Evolutionary conservation across 2,797 vertebrate species (phyloP).

Genomic region (Brachyrhaphis roseni): DNA sequence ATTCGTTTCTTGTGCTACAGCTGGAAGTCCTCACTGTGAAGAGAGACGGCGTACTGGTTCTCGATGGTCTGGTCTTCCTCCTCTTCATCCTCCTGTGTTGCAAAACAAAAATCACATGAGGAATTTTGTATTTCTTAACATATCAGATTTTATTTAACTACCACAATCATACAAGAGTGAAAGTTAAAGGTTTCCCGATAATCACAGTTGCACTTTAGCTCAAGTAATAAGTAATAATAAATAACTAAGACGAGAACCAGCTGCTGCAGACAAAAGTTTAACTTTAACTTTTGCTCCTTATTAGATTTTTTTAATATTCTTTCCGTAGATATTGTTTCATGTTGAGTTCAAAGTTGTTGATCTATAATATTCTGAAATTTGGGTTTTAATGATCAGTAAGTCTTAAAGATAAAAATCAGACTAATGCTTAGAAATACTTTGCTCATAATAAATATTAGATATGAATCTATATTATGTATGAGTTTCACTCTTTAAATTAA

Average conservation of each 20-base stretch:
- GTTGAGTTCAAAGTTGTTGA: background rate
- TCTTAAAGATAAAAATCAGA: background rate
- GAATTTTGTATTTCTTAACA: background rate
- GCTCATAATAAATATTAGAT: background rate
- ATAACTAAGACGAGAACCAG: too few species aligned
- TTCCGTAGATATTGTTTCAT: background rate
- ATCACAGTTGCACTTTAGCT: background rate
- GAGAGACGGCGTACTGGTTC: constrained; percentile 52
- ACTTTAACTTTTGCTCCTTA: background rate
- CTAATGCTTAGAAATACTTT: background rate
- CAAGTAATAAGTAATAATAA: background rate
- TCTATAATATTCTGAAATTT: background rate
- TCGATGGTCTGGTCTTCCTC: constrained; percentile 58
- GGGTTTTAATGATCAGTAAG: background rate
- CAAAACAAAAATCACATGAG: background rate
- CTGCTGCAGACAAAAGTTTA: background rate
- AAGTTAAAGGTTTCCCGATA: background rate
- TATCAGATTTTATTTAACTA: background rate
- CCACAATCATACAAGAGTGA: background rate
- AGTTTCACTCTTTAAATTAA: background rate
- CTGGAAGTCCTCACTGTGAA: constrained; percentile 72
- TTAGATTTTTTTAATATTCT: background rate
- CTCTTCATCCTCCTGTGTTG: constrained; percentile 61
- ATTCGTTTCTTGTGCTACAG: background rate
- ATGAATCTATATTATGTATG: background rate